Conservation (phyloP, 2,113 vertebrate genomes). For the Gopherus evgoodei region DNA sequence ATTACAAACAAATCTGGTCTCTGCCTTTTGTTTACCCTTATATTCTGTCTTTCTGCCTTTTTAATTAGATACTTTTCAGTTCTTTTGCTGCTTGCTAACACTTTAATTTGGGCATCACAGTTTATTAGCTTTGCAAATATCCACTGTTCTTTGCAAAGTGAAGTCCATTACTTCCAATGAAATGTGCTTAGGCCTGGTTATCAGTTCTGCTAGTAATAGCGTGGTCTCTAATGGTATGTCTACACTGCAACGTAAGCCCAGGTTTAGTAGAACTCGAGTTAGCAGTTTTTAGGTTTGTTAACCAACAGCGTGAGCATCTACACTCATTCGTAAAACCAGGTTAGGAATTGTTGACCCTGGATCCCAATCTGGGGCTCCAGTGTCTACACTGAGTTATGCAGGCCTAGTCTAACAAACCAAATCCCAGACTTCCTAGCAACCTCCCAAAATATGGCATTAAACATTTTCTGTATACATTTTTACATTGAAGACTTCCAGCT, state of each 20-base stretch:
- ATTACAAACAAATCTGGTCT: background rate
- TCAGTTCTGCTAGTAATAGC: slow-evolving; percentile 66
- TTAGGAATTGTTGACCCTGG: background rate
- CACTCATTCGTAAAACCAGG: background rate
- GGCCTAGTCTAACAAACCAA: background rate
- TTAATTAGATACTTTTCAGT: slow-evolving; percentile 51
- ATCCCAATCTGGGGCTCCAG: background rate
- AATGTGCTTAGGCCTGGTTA: slow-evolving; percentile 68
- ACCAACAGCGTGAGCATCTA: background rate
- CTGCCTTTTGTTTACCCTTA: slow-evolving; percentile 34
- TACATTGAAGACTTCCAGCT: background rate
- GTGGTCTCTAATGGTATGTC: slow-evolving; percentile 48
- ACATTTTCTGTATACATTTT: background rate
- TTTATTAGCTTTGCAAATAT: slow-evolving; percentile 71
- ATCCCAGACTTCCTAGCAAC: background rate
- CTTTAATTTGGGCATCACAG: slow-evolving; percentile 45
- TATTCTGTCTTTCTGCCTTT: slow-evolving; percentile 12
- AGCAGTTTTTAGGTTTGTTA: background rate
- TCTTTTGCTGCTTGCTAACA: slow-evolving; percentile 18
- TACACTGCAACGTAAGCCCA: background rate
- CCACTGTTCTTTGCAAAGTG: slow-evolving; percentile 59
- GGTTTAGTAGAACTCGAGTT: background rate
- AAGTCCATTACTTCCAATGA: slow-evolving; percentile 63
- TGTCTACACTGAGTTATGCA: background rate
- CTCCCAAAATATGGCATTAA: background rate